Evolutionary conservation across 2,888 invertebrate genomes (phyloP).

Genomic region (Pachymerium ferrugineum): DNA sequence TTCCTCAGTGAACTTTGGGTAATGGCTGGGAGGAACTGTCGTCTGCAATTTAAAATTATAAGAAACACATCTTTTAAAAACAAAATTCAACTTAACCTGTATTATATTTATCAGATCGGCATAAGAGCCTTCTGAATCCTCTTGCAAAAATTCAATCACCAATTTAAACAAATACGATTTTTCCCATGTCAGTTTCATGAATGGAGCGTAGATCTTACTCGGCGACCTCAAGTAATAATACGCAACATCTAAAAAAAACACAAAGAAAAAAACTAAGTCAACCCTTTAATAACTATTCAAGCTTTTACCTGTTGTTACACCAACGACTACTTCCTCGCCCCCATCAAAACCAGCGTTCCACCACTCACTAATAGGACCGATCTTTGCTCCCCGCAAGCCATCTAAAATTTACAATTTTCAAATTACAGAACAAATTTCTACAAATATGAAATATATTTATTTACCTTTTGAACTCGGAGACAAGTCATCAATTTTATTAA

Average conservation of each 20-base stretch:
- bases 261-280: background rate
- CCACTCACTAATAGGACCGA: background rate
- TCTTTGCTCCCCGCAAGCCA: background rate
- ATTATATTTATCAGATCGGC: conserved; percentile 69
- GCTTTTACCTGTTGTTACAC: background rate
- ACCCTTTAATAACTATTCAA: background rate
- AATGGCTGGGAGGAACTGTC: conserved; percentile 52
- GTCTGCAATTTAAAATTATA: conserved; percentile 45
- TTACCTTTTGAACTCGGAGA: background rate
- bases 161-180: conserved; percentile 73
- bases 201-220: conserved; percentile 61
- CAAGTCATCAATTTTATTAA: background rate
- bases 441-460: background rate
- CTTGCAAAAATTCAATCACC: conserved; percentile 68
- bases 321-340: background rate
- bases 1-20: conserved; percentile 61
- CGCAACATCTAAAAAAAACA: conserved; percentile 52
- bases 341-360: background rate
- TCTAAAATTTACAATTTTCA: background rate
- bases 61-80: background rate
- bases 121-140: conserved; percentile 57
- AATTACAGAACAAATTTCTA: background rate
- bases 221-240: conserved; percentile 74
- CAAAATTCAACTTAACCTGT: conserved; percentile 45
- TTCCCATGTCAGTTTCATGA: conserved; percentile 64